phyloP scores from a whole-genome alignment of 2,797 vertebrate species.

The Hoplostethus atlanticus region DNA sequence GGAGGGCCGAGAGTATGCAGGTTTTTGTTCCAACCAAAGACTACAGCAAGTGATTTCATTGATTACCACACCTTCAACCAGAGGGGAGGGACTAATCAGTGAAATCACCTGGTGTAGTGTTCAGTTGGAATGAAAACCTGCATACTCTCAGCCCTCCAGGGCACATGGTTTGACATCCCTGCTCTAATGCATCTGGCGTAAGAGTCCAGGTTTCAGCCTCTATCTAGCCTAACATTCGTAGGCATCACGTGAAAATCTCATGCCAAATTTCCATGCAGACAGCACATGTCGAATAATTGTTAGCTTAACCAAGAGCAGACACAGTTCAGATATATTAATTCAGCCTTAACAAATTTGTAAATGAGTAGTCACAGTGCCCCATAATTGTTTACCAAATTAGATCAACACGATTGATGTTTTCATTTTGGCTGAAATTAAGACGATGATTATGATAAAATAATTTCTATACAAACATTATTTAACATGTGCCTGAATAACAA shows the following conservation, averaged over 20 bases:
- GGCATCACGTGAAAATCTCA: constrained; percentile 27
- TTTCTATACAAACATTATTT: background rate
- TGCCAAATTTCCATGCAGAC: background rate
- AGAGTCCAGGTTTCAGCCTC: constrained; percentile 34
- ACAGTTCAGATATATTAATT: background rate
- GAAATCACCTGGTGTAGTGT: no score
- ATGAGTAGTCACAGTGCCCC: background rate
- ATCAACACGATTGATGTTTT: background rate
- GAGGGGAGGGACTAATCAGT: no score
- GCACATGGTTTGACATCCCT: no score
- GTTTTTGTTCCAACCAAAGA: no score
- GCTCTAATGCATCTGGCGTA: constrained; percentile 35
- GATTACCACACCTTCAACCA: no score
- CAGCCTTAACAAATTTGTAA: background rate
- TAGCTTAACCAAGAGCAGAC: background rate
- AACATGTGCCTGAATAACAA: background rate
- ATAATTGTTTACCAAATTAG: background rate
- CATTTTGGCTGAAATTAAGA: background rate
- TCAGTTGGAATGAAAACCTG: no score
- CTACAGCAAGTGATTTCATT: no score
- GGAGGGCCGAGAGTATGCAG: no score
- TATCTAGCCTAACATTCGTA: constrained; percentile 7
- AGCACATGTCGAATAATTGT: background rate
- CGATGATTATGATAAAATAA: background rate
- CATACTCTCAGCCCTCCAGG: no score